Evolutionary conservation across 2,797 vertebrate species (phyloP).

Genomic region (Oreortyx pictus): DNA sequence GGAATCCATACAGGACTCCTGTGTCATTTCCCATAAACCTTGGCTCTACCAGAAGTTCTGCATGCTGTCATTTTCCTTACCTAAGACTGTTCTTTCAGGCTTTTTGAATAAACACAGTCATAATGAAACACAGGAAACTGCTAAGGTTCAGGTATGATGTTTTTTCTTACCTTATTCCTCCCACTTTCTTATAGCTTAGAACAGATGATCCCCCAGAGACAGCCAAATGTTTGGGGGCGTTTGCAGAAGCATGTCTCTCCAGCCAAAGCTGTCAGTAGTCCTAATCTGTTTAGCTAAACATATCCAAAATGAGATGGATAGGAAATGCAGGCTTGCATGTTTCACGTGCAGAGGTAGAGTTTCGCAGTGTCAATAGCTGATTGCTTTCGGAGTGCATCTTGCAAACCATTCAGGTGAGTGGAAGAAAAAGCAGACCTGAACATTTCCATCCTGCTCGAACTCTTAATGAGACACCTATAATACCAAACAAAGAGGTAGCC

Average conservation of each 20-base stretch:
- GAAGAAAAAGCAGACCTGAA: slow-evolving; percentile 51
- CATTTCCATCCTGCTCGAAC: slow-evolving; percentile 50
- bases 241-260: background rate
- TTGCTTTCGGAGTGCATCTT: slow-evolving; percentile 31
- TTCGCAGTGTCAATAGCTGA: background rate
- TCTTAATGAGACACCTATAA: slow-evolving; percentile 72
- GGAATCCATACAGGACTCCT: background rate
- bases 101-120: background rate
- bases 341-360: slow-evolving; percentile 1
- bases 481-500: slow-evolving; percentile 69
- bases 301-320: background rate
- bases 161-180: background rate
- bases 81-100: background rate
- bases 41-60: background rate
- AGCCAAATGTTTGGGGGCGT: background rate
- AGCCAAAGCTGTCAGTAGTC: slow-evolving; percentile 1
- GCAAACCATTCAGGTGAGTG: slow-evolving; percentile 55
- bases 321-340: background rate
- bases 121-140: background rate
- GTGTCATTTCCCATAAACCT: background rate
- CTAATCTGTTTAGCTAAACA: slow-evolving; percentile 21
- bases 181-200: background rate
- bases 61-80: background rate
- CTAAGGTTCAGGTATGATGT: background rate
- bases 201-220: background rate